Percentiles rank a stretch among this genome's conserved stretches.
These are phyloP conservation scores for Chionodraco myersi DNA, from an alignment of 2,113 vertebrate species.

Conservation along the genomic window DNA sequence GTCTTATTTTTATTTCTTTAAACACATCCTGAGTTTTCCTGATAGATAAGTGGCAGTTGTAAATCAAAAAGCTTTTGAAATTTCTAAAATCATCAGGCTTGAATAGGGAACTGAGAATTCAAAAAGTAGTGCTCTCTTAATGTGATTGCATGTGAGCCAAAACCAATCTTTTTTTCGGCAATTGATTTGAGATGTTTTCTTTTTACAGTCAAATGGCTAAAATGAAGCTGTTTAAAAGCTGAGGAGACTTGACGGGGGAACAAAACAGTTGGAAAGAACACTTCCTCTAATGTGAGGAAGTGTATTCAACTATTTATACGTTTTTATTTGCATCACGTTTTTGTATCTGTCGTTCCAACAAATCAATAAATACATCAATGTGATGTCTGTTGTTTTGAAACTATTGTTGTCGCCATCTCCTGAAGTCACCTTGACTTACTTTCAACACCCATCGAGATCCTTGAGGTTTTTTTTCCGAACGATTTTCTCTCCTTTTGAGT, in stretches of 20 bases:
- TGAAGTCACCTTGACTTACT: constrained; percentile 37
- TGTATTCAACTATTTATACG: too few species aligned
- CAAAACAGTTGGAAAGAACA: constrained; percentile 10
- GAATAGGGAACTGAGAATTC: constrained; percentile 54
- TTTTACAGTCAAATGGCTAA: constrained; percentile 64
- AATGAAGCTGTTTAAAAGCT: constrained; percentile 63
- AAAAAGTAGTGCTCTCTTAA: constrained; percentile 58
- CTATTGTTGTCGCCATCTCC: constrained; percentile 30
- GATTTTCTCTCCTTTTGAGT: constrained; percentile 42
- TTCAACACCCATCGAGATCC: constrained; percentile 17
- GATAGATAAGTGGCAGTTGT: constrained; percentile 52
- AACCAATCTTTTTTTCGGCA: constrained; percentile 52
- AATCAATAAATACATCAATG: constrained; percentile 21
- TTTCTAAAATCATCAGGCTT: constrained; percentile 62
- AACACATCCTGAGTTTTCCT: constrained; percentile 33
- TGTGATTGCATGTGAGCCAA: constrained; percentile 67
- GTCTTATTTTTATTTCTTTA: constrained; percentile 16
- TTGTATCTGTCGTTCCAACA: constrained; percentile 30
- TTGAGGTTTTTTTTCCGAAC: constrained; percentile 23
- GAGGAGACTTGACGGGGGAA: background rate
- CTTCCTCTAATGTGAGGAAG: background rate
- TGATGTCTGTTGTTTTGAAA: background rate
- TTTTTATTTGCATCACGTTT: constrained; percentile 21
- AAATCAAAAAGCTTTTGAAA: constrained; percentile 73
- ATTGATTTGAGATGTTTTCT: constrained; percentile 65